Evolutionary conservation across 2,113 vertebrate species (phyloP).

Genomic region (pig (Sus scrofa)): DNA sequence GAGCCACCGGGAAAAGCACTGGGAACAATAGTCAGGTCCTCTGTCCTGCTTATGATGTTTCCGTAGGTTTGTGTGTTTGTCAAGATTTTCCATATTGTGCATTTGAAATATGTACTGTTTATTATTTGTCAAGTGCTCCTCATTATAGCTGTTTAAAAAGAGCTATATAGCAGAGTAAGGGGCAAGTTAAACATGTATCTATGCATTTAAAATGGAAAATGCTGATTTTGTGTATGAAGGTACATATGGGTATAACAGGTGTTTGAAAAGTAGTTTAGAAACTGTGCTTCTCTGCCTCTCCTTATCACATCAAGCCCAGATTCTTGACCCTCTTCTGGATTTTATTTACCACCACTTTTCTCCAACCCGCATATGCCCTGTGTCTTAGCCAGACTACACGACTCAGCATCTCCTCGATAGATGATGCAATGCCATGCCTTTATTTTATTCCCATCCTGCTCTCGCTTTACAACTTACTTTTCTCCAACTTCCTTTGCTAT

Average conservation of each 20-base stretch:
- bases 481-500: background rate
- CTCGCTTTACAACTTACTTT: background rate
- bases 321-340: background rate
- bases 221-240: background rate
- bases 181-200: background rate
- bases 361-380: no score
- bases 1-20: rapidly evolving
- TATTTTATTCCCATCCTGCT: background rate
- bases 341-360: background rate
- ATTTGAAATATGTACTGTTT: background rate
- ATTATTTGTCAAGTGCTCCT: background rate
- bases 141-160: background rate
- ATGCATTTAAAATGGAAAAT: background rate
- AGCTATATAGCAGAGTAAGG: background rate
- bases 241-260: rapidly evolving
- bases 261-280: background rate
- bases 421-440: no score
- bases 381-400: background rate
- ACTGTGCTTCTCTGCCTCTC: background rate
- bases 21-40: background rate
- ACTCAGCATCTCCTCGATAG: background rate
- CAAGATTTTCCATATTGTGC: background rate
- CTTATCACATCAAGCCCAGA: background rate
- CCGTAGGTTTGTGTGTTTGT: background rate
- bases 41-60: background rate